These are phyloP conservation scores for Ichneumoninae sp. DNA, from an alignment of 2,888 invertebrate genomes.

Conservation along the genomic window DNA sequence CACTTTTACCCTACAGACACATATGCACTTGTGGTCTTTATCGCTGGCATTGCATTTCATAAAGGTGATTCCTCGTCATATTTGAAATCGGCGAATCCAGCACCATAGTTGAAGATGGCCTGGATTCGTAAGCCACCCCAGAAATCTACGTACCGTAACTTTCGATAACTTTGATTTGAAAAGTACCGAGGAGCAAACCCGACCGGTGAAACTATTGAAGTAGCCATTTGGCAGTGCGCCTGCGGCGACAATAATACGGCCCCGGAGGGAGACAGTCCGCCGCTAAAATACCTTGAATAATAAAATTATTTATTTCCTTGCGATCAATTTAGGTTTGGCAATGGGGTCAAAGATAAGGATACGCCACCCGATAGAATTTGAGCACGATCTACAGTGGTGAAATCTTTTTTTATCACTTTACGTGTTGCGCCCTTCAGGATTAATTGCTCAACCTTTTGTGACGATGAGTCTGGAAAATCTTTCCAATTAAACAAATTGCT, in stretches of 20 bases:
- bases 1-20: too few relatives aligned
- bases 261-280: neutral
- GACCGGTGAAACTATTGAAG: neutral
- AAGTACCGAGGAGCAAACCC: neutral
- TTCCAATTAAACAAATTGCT: neutral
- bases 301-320: constrained; percentile 2
- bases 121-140: neutral
- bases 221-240: neutral
- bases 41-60: too few relatives aligned
- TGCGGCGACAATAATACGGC: neutral
- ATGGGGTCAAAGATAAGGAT: constrained; percentile 7
- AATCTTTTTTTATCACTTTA: neutral
- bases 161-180: neutral
- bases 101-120: too few relatives aligned
- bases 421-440: neutral
- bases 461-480: neutral
- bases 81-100: too few relatives aligned
- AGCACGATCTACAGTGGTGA: neutral
- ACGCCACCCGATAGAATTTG: neutral
- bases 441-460: neutral
- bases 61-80: too few relatives aligned
- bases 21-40: too few relatives aligned
- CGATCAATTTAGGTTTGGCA: neutral
- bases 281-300: neutral
- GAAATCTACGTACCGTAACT: neutral